phyloP scores from a whole-genome alignment of 1,140 invertebrate genomes.

The Gryllus bimaculatus region DNA sequence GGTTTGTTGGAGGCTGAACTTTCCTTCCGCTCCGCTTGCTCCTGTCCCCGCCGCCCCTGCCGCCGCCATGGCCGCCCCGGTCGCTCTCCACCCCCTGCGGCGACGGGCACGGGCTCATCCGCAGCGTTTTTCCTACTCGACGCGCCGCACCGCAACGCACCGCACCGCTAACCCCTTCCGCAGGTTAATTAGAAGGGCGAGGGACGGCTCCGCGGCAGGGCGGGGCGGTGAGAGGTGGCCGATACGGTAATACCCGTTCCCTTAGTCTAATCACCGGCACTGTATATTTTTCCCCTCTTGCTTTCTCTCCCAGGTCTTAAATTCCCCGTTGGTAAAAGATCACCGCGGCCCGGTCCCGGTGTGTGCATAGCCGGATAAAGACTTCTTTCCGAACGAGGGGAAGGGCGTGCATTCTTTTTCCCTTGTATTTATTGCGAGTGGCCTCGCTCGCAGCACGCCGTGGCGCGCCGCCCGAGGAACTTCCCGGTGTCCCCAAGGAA shows the following conservation, averaged over 20 bases:
- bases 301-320: background rate
- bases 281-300: background rate
- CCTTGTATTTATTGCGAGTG: background rate
- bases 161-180: background rate
- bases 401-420: background rate
- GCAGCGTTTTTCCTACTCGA: too few relatives aligned
- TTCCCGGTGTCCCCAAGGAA: background rate
- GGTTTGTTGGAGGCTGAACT: too few relatives aligned
- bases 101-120: too few relatives aligned
- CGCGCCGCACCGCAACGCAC: too few relatives aligned
- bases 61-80: too few relatives aligned
- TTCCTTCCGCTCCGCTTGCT: too few relatives aligned
- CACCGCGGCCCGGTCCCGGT: background rate
- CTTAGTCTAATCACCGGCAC: background rate
- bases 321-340: background rate
- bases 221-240: background rate
- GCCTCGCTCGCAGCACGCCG: background rate
- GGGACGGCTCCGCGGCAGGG: background rate
- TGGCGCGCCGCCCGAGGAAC: background rate
- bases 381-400: background rate
- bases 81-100: too few relatives aligned
- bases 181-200: conserved; percentile 3
- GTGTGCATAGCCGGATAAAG: background rate
- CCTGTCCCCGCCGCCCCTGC: too few relatives aligned
- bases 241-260: background rate